Conservation (phyloP, 2,888 invertebrate species). For the Netelia fuscicornis region DNA sequence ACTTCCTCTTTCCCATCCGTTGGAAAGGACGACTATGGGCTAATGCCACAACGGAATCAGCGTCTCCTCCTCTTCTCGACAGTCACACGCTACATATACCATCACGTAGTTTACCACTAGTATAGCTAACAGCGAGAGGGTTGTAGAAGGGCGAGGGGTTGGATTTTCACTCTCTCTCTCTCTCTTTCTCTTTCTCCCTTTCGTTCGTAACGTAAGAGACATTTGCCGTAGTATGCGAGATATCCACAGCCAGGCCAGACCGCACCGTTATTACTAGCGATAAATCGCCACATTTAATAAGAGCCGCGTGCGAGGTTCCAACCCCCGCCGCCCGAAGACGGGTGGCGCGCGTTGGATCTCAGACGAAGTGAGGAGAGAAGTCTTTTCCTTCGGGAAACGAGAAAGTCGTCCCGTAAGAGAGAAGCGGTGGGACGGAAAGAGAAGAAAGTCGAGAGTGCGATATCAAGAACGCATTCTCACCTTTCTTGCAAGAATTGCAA, state of each 20-base stretch:
- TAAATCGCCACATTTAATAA: constrained; percentile 84
- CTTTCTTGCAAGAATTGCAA: constrained; percentile 26
- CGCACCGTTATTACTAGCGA: constrained; percentile 84
- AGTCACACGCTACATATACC: constrained; percentile 16
- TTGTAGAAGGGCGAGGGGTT: neutral
- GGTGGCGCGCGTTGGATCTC: constrained; percentile 50
- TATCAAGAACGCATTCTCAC: constrained; percentile 7
- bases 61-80: constrained; percentile 11
- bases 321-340: constrained; percentile 52
- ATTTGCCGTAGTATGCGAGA: constrained; percentile 63
- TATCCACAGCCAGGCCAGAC: constrained; percentile 74
- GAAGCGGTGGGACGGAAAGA: neutral
- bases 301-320: constrained; percentile 71
- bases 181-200: constrained; percentile 1
- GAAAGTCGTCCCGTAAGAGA: constrained; percentile 14
- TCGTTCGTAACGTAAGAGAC: constrained; percentile 56
- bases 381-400: constrained; percentile 30
- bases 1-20: constrained; percentile 18
- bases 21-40: neutral
- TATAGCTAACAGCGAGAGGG: neutral
- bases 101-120: constrained; percentile 56
- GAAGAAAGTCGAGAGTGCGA: constrained; percentile 21
- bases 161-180: neutral
- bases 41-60: constrained; percentile 23
- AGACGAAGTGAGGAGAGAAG: constrained; percentile 9